These are phyloP conservation scores for Plodia interpunctella DNA, from an alignment of 1,140 invertebrate genomes.

Conservation along the genomic window DNA sequence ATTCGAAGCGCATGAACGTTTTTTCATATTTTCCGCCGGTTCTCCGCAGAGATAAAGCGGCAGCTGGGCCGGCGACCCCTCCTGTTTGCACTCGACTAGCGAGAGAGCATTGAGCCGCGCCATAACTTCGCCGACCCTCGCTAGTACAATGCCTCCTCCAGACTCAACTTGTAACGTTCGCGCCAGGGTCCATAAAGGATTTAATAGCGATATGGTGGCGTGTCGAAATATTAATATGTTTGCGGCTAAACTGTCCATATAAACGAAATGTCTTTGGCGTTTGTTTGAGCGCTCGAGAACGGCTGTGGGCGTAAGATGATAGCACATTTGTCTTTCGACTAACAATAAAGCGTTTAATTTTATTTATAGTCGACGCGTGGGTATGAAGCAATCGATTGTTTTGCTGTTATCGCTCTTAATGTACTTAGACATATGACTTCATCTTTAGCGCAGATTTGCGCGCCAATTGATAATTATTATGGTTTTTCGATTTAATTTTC, in stretches of 20 bases:
- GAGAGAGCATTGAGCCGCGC: constrained; percentile 36
- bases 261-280: constrained; percentile 38
- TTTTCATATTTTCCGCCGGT: constrained; percentile 35
- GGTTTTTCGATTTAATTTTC: constrained; percentile 4
- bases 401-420: constrained; percentile 35
- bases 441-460: constrained; percentile 14
- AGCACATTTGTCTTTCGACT: constrained; percentile 62
- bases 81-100: constrained; percentile 45
- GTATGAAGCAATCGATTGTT: constrained; percentile 48
- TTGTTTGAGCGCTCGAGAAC: constrained; percentile 12
- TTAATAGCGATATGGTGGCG: constrained; percentile 62
- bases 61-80: constrained; percentile 50
- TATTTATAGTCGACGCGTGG: constrained; percentile 61
- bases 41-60: constrained; percentile 50
- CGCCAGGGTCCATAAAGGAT: constrained; percentile 49
- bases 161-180: constrained; percentile 37
- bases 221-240: constrained; percentile 69
- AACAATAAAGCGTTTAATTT: constrained; percentile 62
- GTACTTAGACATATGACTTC: constrained; percentile 28
- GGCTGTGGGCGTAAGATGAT: constrained; percentile 51
- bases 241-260: constrained; percentile 48
- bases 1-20: constrained; percentile 40
- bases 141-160: constrained; percentile 42
- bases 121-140: constrained; percentile 43
- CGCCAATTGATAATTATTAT: background rate